Base-by-base conservation (phyloP, 2,113 vertebrate species). In the Sturnira hondurensis region DNA sequence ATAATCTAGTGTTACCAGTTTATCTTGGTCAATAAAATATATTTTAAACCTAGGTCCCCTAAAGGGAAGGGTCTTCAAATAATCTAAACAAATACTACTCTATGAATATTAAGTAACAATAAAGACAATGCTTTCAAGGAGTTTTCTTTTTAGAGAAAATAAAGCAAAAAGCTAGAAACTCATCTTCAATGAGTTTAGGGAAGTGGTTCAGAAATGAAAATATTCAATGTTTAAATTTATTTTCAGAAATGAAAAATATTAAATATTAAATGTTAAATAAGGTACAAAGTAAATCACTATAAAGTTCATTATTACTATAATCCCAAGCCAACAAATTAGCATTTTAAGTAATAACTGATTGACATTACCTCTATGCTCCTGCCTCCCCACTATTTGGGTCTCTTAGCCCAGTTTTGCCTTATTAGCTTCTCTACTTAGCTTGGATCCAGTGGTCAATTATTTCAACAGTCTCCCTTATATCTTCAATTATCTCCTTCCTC, bases 151-250 rank as follows among this genome's bases (percentile, higher is more conserved):
- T 26, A 86, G n/a, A 52, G 38, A 94, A 94, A 90, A 86, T 56
- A 90, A 82, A 71, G n/a, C 68, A 91, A 93, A 93, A 84, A 83
- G 24, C 65, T 86, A 95, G 61, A 93, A 83, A 85, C 26, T 91
- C 45, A 94, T 28, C 78, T 88, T 24, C 65, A 80, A 8, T 95
- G 36, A 77, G 19, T 50, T 50, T 86, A 68, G 83, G 19, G 43
- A 88, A 88, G 52, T 45, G 47, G 31, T 61, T 88, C 63, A 71
- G 82, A 31, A 94, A 85, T 58, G 13, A 80, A 50, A 50, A 50
- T 15, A 50, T 50, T 50, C 77, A 77, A 84, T 86, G 31, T 63
- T 63, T n/a, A n/a, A n/a, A n/a, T n/a, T n/a, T n/a, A n/a, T n/a
- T n/a, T 61, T 88, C 63, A 71, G 82, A 31, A 94, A 85, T n/a